Evolutionary conservation across 2,888 invertebrate genomes (phyloP).

Genomic region (Pristionchus arcanus): DNA sequence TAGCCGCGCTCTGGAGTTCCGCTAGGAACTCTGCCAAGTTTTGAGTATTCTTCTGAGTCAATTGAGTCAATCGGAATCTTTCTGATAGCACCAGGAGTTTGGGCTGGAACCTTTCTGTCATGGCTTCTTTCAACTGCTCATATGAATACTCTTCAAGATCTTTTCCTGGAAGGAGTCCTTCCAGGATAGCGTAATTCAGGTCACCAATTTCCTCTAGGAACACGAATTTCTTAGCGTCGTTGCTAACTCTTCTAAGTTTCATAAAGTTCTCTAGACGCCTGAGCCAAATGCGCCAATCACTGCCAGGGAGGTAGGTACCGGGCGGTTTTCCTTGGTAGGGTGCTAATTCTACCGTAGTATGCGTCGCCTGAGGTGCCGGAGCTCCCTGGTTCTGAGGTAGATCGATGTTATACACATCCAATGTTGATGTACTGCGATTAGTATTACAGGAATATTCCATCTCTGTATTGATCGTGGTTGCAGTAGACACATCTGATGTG

Average conservation of each 20-base stretch:
- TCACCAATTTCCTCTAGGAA: slow-evolving; percentile 41
- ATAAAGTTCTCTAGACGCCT: slow-evolving; percentile 37
- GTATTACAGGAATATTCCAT: too few relatives aligned
- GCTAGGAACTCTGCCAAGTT: not conserved
- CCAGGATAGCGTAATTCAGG: slow-evolving; percentile 5
- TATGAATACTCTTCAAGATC: slow-evolving; percentile 22
- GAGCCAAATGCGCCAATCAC: slow-evolving; percentile 1
- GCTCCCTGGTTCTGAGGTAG: too few relatives aligned
- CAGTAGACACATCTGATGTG: too few relatives aligned
- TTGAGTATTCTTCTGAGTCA: slow-evolving; percentile 28
- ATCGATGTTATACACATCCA: too few relatives aligned
- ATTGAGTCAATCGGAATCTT: not conserved
- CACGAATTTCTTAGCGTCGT: not conserved
- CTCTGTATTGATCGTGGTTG: too few relatives aligned
- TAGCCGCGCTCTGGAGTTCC: slow-evolving; percentile 36
- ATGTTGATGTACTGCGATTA: too few relatives aligned
- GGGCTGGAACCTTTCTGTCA: slow-evolving; percentile 15
- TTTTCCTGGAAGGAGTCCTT: slow-evolving; percentile 11
- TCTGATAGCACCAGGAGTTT: slow-evolving; percentile 14
- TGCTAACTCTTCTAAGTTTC: not conserved
- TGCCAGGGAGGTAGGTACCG: not conserved
- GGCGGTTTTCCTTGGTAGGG: slow-evolving; percentile 34
- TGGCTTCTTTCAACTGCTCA: slow-evolving; percentile 13
- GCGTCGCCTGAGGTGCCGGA: not conserved
- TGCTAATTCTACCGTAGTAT: not conserved